Conservation (phyloP, 2,113 vertebrate genomes). For the Oncorhynchus keta region DNA sequence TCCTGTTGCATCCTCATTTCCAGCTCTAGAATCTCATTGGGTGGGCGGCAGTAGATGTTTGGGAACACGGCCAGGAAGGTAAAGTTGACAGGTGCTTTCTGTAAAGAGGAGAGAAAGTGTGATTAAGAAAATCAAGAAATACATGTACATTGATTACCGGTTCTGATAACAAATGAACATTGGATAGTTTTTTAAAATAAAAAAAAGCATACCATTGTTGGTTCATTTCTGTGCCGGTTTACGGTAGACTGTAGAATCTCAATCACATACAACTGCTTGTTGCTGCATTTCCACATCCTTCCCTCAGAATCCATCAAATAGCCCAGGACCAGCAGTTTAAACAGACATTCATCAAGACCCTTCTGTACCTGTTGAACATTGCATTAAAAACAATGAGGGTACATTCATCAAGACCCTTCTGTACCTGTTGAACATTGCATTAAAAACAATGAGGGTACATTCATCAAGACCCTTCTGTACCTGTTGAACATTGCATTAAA, state of each 20-base stretch:
- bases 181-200: too few species aligned
- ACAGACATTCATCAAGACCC: slow-evolving; percentile 87
- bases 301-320: slow-evolving; percentile 83
- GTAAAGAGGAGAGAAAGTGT: slow-evolving; percentile 1
- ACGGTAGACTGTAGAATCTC: slow-evolving; percentile 78
- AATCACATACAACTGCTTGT: slow-evolving; percentile 83
- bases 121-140: neutral
- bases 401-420: slow-evolving; percentile 83
- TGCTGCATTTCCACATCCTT: slow-evolving; percentile 86
- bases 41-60: slow-evolving; percentile 83
- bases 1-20: slow-evolving; percentile 56
- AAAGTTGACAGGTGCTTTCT: slow-evolving; percentile 56
- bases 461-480: slow-evolving; percentile 83
- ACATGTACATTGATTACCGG: too few species aligned
- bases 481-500: slow-evolving; percentile 58
- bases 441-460: slow-evolving; percentile 63
- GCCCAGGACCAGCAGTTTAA: slow-evolving; percentile 86
- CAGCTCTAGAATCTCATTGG: slow-evolving; percentile 83
- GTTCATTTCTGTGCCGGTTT: slow-evolving; percentile 39
- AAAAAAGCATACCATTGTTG: slow-evolving; percentile 63
- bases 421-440: slow-evolving; percentile 73
- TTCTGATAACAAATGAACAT: too few species aligned
- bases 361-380: slow-evolving; percentile 76
- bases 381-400: neutral
- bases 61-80: slow-evolving; percentile 85